Evolutionary conservation across 2,113 vertebrate species (phyloP).

Genomic region (Halcyon senegalensis): DNA sequence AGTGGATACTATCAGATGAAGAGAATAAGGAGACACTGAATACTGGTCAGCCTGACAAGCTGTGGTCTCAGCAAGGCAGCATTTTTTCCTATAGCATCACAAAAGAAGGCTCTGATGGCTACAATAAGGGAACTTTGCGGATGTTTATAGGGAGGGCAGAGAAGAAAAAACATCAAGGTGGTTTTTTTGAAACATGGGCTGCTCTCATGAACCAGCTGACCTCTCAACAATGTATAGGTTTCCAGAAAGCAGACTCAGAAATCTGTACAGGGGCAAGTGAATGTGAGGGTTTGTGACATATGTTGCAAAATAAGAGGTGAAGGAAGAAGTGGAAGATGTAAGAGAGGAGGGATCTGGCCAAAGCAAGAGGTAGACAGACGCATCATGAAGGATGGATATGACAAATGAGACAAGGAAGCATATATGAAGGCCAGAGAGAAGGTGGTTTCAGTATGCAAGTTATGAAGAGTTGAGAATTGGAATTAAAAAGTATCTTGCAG

Average conservation of each 20-base stretch:
- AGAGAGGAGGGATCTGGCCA: neutral
- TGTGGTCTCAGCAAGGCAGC: slow-evolving; percentile 1
- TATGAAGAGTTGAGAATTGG: neutral
- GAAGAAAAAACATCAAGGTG: neutral
- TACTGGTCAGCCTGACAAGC: neutral
- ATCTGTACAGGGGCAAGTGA: neutral
- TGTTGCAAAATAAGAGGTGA: neutral
- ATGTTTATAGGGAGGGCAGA: slow-evolving; percentile 14
- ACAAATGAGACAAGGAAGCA: neutral
- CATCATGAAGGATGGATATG: neutral
- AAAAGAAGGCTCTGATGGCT: neutral
- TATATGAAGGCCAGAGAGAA: neutral
- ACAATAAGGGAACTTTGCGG: neutral
- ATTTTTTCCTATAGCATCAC: neutral
- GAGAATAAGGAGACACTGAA: neutral
- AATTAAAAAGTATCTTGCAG: neutral
- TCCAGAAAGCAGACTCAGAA: neutral
- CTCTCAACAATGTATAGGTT: neutral
- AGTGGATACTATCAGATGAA: neutral
- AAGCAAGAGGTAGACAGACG: neutral
- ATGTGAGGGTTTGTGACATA: neutral
- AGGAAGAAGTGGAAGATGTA: neutral
- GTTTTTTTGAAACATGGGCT: neutral
- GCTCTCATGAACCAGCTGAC: neutral
- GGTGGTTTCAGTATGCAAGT: neutral